These are phyloP conservation scores for Orchestia grillus DNA, from an alignment of 1,140 invertebrate species.

Conservation along the genomic window DNA sequence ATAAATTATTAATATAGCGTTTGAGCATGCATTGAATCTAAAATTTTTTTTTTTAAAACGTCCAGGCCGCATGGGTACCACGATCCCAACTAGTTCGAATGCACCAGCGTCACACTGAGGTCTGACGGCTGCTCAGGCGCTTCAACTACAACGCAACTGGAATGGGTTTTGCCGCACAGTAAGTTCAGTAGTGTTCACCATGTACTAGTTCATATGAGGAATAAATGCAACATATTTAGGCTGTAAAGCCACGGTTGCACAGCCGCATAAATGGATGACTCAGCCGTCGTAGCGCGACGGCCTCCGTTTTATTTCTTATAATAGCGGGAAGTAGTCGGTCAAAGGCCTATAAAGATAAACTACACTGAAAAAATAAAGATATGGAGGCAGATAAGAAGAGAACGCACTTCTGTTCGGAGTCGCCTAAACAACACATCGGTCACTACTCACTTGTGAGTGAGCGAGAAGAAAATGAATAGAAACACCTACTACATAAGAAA, in stretches of 20 bases:
- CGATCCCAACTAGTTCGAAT: too few species aligned
- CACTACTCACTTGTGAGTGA: neutral
- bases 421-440: neutral
- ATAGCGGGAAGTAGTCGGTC: neutral
- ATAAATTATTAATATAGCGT: too few species aligned
- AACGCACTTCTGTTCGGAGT: neutral
- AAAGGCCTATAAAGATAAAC: neutral
- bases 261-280: neutral
- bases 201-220: neutral
- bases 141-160: too few species aligned
- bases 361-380: neutral
- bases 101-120: too few species aligned
- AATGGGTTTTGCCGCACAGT: too few species aligned
- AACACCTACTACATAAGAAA: neutral
- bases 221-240: neutral
- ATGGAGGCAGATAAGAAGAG: neutral
- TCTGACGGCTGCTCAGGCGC: too few species aligned
- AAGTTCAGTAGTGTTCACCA: too few species aligned
- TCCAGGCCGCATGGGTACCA: too few species aligned
- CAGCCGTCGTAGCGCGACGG: neutral
- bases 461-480: neutral
- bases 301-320: neutral
- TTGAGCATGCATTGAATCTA: too few species aligned
- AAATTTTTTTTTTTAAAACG: too few species aligned
- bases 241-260: neutral